Evolutionary conservation across 1,140 invertebrate genomes (phyloP).

Genomic region (Leptinotarsa texana): DNA sequence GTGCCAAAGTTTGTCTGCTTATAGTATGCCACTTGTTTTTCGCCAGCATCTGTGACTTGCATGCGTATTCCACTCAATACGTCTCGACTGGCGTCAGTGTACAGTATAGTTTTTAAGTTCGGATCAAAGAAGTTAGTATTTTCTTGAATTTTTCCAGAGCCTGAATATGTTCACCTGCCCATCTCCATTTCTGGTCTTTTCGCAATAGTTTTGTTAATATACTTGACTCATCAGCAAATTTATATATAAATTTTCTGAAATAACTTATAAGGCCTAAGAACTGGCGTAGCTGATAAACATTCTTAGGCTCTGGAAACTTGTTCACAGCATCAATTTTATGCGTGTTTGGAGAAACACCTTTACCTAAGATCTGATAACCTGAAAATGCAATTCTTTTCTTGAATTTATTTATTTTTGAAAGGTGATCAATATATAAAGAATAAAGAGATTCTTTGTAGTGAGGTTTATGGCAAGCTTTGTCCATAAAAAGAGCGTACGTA

Average conservation of each 20-base stretch:
- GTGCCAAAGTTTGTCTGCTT: conserved; percentile 43
- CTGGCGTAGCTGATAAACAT: conserved; percentile 46
- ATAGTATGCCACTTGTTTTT: conserved; percentile 45
- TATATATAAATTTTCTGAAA: conserved; percentile 43
- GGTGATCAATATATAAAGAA: too few relatives aligned
- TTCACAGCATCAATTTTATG: conserved; percentile 41
- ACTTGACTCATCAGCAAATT: conserved; percentile 38
- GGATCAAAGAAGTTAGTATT: conserved; percentile 6
- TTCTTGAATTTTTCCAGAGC: conserved; percentile 22
- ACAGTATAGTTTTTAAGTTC: too few relatives aligned
- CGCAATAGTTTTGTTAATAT: conserved; percentile 33
- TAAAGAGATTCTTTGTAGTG: too few relatives aligned
- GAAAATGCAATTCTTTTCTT: conserved; percentile 23
- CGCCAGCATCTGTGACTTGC: conserved; percentile 30
- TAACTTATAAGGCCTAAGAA: conserved; percentile 54
- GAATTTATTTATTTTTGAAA: too few relatives aligned
- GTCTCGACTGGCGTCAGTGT: not conserved
- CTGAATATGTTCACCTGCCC: conserved; percentile 30
- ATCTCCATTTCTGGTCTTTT: conserved; percentile 26
- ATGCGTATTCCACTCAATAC: conserved; percentile 44
- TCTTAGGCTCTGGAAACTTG: conserved; percentile 35
- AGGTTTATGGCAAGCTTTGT: too few relatives aligned
- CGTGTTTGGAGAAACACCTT: conserved; percentile 34
- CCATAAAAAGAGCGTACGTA: too few relatives aligned
- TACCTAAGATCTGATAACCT: conserved; percentile 29